Evolutionary conservation across 2,888 invertebrate genomes (phyloP), one percentile per base, ranked within the genome.

Genomic region (Actias luna): DNA sequence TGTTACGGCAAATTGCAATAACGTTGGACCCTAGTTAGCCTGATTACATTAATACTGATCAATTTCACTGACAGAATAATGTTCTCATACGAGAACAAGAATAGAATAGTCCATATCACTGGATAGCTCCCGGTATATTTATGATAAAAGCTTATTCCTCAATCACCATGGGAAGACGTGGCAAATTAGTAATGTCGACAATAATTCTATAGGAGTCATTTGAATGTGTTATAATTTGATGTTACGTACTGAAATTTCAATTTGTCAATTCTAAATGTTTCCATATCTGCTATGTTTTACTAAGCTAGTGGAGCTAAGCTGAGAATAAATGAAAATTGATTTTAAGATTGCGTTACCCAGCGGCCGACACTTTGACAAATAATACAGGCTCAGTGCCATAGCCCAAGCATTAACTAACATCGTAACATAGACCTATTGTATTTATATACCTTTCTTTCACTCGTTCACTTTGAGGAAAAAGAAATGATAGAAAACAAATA

Each of bases 321-420:
- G 85, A 86, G 86, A 92, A 92, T 92, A 92, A 92, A 92, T 92
- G 92, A 90, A 92, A 92, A 92, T 92, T 92, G 92, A 92, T 92
- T 92, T 89, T 87, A 90, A 92, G 92, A 92, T 91, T 86, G 88
- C 79, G 82, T 78, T 75, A 80, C 78, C 80, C 71, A 74, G 71
- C 76, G 79, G 72, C 77, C 82, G 75, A 71, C 72, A 73, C 80
- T 82, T 88, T 91, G 91, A 92, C 92, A 92, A 92, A 92, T 92
- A 90, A 76, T 79, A 78, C 77, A 74, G 83, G 83, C 85, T 88
- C 85, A 77, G 76, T 69, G 67, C 69, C 66, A 64, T 67, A 73
- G 74, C 78, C 76, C 70, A 68, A 74, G 75, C 74, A 80, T 79
- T 78, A 78, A 79, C 80, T 75, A 67, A 64, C 71, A 67, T 66